Evolutionary conservation across 2,888 invertebrate species (phyloP), one percentile per base, ranked within the genome.

Genomic region (Protula sp.): DNA sequence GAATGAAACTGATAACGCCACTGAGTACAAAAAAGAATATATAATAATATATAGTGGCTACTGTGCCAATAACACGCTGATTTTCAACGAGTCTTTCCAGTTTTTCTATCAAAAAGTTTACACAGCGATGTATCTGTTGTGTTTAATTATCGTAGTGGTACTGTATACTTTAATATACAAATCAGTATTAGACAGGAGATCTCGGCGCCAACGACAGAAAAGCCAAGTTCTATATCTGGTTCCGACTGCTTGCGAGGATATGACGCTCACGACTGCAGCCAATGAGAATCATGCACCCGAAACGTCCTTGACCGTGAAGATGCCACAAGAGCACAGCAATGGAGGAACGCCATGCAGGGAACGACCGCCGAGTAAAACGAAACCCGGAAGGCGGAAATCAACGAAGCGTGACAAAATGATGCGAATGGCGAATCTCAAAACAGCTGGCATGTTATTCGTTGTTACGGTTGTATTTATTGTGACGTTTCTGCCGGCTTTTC

Each of bases 371-470:
- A 14, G 9, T 14, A 38, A 38, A 38, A 38, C 9, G 9, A 50
- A 50, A 24, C 14, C 9, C 24, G 5, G 5, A 24, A 45, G 38
- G 51, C 54, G 66, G 28, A 66, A 64, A 55, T 63, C 61, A 45
- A 61, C 60, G 19, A 67, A 54, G 50, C 58, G 55, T 14, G 71
- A 72, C 47, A 57, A 61, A 1, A 5, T 5, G 5, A 65, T 62
- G 30, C 59, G 64, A 28, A 58, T 73, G 54, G 71, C 71, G 29
- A 79, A 79, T 63, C 72, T 79, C 30, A 75, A 77, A 56, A 79
- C 78, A 9, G 79, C 79, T 3, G 72, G 73, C 27, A 79, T 79
- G 79, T 62, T 79, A 61, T 79, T 78, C 65, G 78, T 78, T 3
- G 79, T 79, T 0, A 77, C 78, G 1, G 63, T 78, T 5, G 77